Evolutionary conservation across 2,113 vertebrate genomes (phyloP).

Genomic region (Procavia capensis): DNA sequence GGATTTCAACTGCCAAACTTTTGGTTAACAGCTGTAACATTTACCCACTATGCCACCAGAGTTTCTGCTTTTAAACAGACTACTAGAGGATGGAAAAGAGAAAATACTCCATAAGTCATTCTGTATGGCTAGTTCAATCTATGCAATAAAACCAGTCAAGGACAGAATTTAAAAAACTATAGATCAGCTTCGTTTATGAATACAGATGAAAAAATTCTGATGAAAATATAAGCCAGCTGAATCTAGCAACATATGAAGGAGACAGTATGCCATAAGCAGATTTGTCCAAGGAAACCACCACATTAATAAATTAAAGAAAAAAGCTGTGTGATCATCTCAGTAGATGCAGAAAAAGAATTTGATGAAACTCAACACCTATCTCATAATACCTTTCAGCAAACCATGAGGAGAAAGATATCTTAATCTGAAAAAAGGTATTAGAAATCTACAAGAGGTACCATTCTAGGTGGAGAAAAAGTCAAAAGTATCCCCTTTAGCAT

Average conservation of each 20-base stretch:
- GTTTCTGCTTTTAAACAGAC: neutral
- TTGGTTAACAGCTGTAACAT: too few species aligned
- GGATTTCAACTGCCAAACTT: too few species aligned
- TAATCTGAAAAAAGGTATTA: neutral
- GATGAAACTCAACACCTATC: neutral
- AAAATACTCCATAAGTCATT: neutral
- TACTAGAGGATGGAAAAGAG: neutral
- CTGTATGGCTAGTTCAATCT: neutral
- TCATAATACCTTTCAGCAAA: conserved; percentile 8
- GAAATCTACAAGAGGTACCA: neutral
- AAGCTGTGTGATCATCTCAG: neutral
- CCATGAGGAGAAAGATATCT: neutral
- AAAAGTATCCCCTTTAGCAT: neutral
- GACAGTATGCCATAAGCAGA: neutral
- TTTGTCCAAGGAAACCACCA: neutral
- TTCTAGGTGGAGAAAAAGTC: neutral
- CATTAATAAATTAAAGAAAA: neutral
- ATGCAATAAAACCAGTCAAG: neutral
- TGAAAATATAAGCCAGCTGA: too few species aligned
- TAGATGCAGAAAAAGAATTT: too few species aligned
- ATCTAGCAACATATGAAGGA: neutral
- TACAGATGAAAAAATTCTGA: too few species aligned
- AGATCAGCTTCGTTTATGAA: neutral
- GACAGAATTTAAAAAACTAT: neutral
- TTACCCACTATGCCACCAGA: too few species aligned